These are phyloP conservation scores for Saccostrea glomerata DNA, from an alignment of 1,140 invertebrate genomes.

Conservation along the genomic window DNA sequence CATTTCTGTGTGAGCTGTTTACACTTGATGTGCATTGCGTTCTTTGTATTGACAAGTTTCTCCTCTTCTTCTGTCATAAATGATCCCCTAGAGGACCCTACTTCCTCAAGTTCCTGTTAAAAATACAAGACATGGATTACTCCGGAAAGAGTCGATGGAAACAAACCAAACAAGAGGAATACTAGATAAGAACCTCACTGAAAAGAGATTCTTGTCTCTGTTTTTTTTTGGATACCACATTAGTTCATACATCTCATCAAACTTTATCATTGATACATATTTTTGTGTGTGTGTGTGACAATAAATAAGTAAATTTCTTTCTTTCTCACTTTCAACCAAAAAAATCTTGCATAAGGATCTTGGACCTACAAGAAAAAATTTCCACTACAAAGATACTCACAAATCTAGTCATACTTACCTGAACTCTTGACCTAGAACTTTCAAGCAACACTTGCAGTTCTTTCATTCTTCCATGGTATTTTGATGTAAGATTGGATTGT, in stretches of 20 bases:
- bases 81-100: constrained; percentile 45
- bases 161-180: too few species aligned
- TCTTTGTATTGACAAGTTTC: constrained; percentile 66
- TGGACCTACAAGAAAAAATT: too few species aligned
- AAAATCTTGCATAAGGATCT: too few species aligned
- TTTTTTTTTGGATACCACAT: too few species aligned
- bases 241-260: too few species aligned
- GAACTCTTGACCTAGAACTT: constrained; percentile 70
- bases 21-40: constrained; percentile 63
- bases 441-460: constrained; percentile 74
- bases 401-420: constrained; percentile 60
- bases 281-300: too few species aligned
- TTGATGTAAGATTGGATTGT: constrained; percentile 64
- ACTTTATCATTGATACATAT: too few species aligned
- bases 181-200: too few species aligned
- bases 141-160: not conserved
- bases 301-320: too few species aligned
- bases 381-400: too few species aligned
- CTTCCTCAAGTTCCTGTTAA: constrained; percentile 67
- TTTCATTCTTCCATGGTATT: constrained; percentile 69
- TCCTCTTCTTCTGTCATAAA: constrained; percentile 61
- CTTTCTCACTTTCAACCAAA: too few species aligned
- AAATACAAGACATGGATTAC: not conserved
- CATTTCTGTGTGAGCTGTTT: constrained; percentile 71
- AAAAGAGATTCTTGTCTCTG: too few species aligned